phyloP scores from a whole-genome alignment of 2,888 invertebrate genomes.

The Hemistola chrysoprasaria region DNA sequence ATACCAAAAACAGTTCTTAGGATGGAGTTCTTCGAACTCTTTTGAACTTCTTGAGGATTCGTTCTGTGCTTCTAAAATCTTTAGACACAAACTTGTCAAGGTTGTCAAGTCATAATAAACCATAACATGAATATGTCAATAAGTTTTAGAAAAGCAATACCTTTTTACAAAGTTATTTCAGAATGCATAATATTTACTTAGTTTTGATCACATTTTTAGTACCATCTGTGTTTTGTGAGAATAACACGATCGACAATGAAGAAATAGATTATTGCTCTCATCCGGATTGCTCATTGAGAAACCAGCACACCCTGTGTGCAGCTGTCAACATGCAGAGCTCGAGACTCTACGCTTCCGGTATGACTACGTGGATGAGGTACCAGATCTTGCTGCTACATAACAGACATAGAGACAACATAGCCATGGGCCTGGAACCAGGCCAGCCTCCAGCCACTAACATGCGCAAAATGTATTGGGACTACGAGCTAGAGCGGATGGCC shows the following conservation, averaged over 20 bases:
- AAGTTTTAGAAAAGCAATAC: no score
- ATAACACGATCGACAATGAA: constrained; percentile 16
- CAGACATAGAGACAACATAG: constrained; percentile 70
- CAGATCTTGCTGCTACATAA: constrained; percentile 70
- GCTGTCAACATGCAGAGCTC: constrained; percentile 59
- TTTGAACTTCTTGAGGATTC: no score
- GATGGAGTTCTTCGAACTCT: no score
- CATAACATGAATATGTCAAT: no score
- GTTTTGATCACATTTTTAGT: constrained; percentile 46
- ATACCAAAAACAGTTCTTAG: no score
- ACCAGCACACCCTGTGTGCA: constrained; percentile 69
- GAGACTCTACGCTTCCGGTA: constrained; percentile 65
- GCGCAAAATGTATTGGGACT: constrained; percentile 79
- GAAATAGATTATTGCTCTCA: constrained; percentile 57
- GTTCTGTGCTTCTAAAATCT: no score
- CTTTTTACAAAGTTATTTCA: constrained; percentile 17
- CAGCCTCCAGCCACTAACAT: constrained; percentile 76
- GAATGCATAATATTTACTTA: constrained; percentile 44
- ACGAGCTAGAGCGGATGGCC: constrained; percentile 70
- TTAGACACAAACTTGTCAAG: no score
- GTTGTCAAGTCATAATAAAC: no score
- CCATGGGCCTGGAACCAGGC: constrained; percentile 70
- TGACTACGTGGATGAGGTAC: constrained; percentile 74
- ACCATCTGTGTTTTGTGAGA: constrained; percentile 33
- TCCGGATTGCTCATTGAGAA: constrained; percentile 67